Conservation (phyloP, 2,113 vertebrate genomes). For the Dolichallabes microphthalmus region DNA sequence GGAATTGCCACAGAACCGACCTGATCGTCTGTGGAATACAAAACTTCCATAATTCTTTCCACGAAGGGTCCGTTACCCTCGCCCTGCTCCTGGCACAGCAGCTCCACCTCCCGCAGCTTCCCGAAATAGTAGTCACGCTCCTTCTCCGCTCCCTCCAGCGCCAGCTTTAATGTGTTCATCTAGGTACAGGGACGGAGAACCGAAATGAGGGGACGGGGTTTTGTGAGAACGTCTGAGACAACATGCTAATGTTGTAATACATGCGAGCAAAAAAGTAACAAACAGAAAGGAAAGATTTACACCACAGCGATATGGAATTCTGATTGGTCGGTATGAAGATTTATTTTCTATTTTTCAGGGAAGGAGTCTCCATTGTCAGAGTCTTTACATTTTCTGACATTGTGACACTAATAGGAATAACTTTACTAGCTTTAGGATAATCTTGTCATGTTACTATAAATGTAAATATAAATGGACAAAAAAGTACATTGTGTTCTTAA, state of each 20-base stretch:
- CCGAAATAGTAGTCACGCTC: slow-evolving; percentile 99
- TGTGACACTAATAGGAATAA: no score
- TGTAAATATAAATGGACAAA: neutral
- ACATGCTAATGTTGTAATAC: neutral
- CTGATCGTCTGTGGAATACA: slow-evolving; percentile 92
- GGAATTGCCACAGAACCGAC: slow-evolving; percentile 66
- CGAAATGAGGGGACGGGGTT: neutral
- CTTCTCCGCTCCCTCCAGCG: slow-evolving; percentile 96
- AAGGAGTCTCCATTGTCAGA: neutral
- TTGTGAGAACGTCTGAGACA: neutral
- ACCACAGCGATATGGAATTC: neutral
- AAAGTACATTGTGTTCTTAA: neutral
- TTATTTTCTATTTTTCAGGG: neutral
- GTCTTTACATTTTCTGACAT: no score
- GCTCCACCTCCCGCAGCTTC: slow-evolving; percentile 95
- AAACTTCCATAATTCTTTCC: slow-evolving; percentile 92
- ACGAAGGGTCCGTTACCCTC: slow-evolving; percentile 89
- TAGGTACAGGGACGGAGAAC: slow-evolving; percentile 50
- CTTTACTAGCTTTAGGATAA: no score
- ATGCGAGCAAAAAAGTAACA: no score
- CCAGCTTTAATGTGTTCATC: slow-evolving; percentile 94
- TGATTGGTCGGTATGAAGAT: neutral
- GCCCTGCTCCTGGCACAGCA: slow-evolving; percentile 93
- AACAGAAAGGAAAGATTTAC: neutral
- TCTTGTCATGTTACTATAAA: no score